A percentile compares a stretch with the other conserved stretches of the same genome.
These are phyloP conservation scores for Melanotaenia parkinsoni DNA, from an alignment of 2,797 vertebrate genomes.

Conservation along the genomic window DNA sequence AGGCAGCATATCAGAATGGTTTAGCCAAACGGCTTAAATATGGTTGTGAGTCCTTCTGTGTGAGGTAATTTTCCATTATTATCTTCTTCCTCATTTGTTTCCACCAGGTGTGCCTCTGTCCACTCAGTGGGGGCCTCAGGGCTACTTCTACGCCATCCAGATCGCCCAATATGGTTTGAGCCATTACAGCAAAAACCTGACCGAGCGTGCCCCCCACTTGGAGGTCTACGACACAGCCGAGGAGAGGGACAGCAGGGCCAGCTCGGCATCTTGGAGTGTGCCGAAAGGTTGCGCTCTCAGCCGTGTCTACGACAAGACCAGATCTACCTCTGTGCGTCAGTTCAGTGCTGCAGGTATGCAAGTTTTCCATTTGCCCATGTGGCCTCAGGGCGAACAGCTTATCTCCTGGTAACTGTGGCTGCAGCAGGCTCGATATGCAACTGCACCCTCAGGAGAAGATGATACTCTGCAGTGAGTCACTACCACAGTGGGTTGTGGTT, in stretches of 20 bases:
- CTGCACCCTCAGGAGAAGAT: conserved; percentile 48
- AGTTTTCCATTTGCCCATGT: conserved; percentile 21
- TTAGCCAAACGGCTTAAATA: not conserved
- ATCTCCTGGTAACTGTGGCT: conserved; percentile 60
- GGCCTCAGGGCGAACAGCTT: conserved; percentile 54
- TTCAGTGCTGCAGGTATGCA: conserved; percentile 90
- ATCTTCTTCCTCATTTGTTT: not conserved
- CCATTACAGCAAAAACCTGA: conserved; percentile 99
- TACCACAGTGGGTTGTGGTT: conserved; percentile 3
- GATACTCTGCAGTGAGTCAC: conserved; percentile 50
- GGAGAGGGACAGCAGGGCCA: conserved; percentile 80
- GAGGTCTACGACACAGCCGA: conserved; percentile 93
- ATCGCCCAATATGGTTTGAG: conserved; percentile 97
- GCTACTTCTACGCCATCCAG: conserved; percentile 99
- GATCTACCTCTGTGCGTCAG: conserved; percentile 86
- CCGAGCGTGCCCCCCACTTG: conserved; percentile 90
- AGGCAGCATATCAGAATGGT: not conserved
- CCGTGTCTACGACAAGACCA: conserved; percentile 85
- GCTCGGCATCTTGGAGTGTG: conserved; percentile 82
- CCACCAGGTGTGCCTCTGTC: conserved; percentile 93
- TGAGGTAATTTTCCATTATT: conserved; percentile 7
- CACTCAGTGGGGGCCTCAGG: conserved; percentile 98
- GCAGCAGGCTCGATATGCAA: conserved; percentile 40
- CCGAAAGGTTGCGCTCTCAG: conserved; percentile 89
- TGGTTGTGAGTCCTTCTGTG: not conserved